These are phyloP conservation scores for Stomorhina lunata DNA, from an alignment of 2,888 invertebrate genomes.

Conservation along the genomic window DNA sequence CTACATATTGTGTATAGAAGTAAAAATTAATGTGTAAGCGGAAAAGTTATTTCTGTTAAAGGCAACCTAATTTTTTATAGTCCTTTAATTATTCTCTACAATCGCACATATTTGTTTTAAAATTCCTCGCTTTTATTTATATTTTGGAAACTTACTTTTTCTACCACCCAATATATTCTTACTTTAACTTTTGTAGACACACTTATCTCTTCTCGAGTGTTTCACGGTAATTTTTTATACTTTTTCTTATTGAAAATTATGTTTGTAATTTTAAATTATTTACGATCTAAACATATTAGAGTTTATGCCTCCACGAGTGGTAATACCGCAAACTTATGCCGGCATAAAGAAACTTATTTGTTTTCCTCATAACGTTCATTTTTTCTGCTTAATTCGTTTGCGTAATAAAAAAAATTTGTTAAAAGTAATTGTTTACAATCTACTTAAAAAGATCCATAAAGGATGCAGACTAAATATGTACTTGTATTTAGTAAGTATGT, in stretches of 20 bases:
- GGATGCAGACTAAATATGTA: slow-evolving; percentile 22
- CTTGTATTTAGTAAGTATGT: not conserved
- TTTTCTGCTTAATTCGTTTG: not conserved
- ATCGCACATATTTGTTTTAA: no score
- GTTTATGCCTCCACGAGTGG: not conserved
- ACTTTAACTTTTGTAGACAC: not conserved
- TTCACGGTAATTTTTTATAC: slow-evolving; percentile 19
- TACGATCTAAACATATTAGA: slow-evolving; percentile 50
- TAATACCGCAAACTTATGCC: not conserved
- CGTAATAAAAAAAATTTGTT: slow-evolving; percentile 15
- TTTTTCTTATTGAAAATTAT: slow-evolving; percentile 44
- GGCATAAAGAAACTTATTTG: no score
- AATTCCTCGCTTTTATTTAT: not conserved
- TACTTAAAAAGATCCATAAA: slow-evolving; percentile 29
- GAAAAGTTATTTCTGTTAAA: no score
- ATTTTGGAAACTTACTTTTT: not conserved
- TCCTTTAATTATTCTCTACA: no score
- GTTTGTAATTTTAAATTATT: slow-evolving; percentile 54
- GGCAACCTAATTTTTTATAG: no score
- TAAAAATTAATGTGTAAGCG: no score
- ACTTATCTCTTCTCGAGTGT: not conserved
- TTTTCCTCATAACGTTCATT: not conserved
- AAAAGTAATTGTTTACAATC: slow-evolving; percentile 46
- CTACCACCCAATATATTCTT: not conserved
- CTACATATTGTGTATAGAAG: no score